Evolutionary conservation across 2,797 vertebrate genomes (phyloP).

Genomic region (Semotilus atromaculatus): DNA sequence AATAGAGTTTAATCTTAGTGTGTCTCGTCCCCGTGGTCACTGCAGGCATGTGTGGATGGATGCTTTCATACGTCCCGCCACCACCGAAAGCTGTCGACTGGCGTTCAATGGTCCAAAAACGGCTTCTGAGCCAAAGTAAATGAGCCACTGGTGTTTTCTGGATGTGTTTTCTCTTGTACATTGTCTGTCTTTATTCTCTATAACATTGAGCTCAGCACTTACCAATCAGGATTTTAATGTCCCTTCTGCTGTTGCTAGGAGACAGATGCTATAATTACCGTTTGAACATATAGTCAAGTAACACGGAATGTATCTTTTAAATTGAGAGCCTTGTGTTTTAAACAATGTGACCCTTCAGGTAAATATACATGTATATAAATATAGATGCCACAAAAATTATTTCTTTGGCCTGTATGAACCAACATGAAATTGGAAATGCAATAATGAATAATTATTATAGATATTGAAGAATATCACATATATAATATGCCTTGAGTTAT

Average conservation of each 20-base stretch:
- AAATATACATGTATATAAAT: neutral
- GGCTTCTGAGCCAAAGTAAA: slow-evolving; percentile 54
- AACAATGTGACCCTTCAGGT: slow-evolving; percentile 54
- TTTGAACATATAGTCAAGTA: slow-evolving; percentile 71
- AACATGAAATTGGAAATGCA: neutral
- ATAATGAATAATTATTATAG: neutral
- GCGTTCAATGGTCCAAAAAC: slow-evolving; percentile 65
- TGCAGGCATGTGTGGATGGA: slow-evolving; percentile 78
- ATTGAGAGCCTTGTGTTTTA: slow-evolving; percentile 60
- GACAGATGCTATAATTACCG: slow-evolving; percentile 78
- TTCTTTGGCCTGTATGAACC: neutral
- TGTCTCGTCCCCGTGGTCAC: slow-evolving; percentile 77
- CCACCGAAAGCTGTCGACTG: slow-evolving; percentile 76
- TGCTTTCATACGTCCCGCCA: slow-evolving; percentile 77
- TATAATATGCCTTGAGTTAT: neutral
- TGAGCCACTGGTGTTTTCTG: slow-evolving; percentile 13
- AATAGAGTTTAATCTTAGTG: slow-evolving; percentile 77
- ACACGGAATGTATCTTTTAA: slow-evolving; percentile 72
- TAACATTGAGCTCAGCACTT: slow-evolving; percentile 70
- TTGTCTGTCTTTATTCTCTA: slow-evolving; percentile 63
- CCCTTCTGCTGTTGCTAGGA: slow-evolving; percentile 83
- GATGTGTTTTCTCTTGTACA: neutral
- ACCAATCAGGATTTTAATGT: slow-evolving; percentile 77
- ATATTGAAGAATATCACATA: neutral
- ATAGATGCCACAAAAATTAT: neutral